A percentile compares a stretch with the other conserved stretches of the same genome.
These are phyloP conservation scores for Tetranychus urticae DNA, from an alignment of 1,140 invertebrate species.

Conservation along the genomic window DNA sequence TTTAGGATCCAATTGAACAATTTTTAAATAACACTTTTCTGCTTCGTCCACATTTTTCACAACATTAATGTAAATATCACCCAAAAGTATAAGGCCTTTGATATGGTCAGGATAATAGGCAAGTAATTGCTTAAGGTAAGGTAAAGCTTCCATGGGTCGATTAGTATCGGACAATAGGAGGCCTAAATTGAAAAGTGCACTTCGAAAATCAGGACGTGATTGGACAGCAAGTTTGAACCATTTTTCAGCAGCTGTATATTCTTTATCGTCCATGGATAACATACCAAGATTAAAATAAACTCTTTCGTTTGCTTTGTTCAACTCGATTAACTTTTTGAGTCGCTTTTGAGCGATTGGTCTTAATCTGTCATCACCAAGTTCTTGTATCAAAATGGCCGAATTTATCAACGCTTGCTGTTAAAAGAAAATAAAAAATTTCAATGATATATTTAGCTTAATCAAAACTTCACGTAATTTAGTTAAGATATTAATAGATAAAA, in stretches of 20 bases:
- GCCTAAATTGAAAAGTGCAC: constrained; percentile 81
- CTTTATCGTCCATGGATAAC: constrained; percentile 81
- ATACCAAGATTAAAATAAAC: constrained; percentile 86
- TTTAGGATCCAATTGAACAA: constrained; percentile 57
- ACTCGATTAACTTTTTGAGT: constrained; percentile 50
- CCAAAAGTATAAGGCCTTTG: constrained; percentile 75
- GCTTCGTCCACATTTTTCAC: constrained; percentile 79
- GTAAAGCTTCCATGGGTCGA: constrained; percentile 66
- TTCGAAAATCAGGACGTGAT: constrained; percentile 42
- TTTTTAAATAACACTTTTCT: constrained; percentile 70
- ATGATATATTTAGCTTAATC: neutral
- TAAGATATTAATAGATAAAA: too few relatives aligned
- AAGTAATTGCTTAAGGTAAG: constrained; percentile 71
- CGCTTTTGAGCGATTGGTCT: constrained; percentile 14
- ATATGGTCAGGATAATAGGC: constrained; percentile 76
- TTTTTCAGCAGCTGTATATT: constrained; percentile 58
- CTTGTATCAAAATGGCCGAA: constrained; percentile 74
- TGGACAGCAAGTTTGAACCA: constrained; percentile 67
- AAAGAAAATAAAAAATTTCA: neutral
- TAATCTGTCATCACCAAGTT: constrained; percentile 17
- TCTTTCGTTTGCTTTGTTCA: constrained; percentile 45
- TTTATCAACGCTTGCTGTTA: constrained; percentile 70
- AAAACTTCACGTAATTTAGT: too few relatives aligned
- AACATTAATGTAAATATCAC: constrained; percentile 88
- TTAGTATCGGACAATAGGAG: constrained; percentile 64